A percentile compares a stretch with the other conserved stretches of the same genome.
Evolutionary conservation across 2,888 invertebrate genomes (phyloP).

Genomic region (Hipparchia semele): DNA sequence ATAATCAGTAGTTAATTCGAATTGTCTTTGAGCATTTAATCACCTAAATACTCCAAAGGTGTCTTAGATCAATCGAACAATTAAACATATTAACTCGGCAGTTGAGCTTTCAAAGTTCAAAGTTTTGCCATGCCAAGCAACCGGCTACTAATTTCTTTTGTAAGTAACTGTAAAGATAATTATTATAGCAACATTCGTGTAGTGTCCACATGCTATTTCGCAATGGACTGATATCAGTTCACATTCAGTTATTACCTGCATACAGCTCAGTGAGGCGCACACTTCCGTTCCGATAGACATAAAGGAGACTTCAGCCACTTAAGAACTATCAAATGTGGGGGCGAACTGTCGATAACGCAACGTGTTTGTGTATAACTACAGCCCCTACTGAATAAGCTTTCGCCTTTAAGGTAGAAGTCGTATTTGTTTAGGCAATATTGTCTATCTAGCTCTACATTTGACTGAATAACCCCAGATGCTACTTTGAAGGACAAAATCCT

Average conservation of each 20-base stretch:
- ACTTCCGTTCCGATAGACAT: constrained; percentile 36
- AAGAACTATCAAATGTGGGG: constrained; percentile 34
- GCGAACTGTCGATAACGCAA: constrained; percentile 25
- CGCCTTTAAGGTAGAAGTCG: neutral
- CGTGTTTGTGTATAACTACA: constrained; percentile 16
- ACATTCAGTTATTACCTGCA: constrained; percentile 42
- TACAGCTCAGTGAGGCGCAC: constrained; percentile 39
- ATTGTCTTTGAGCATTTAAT: no score
- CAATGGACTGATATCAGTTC: neutral
- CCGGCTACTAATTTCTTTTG: neutral
- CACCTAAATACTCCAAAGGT: neutral
- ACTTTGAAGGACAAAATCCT: no score
- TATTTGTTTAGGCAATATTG: neutral
- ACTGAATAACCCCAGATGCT: neutral
- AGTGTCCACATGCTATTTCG: constrained; percentile 24
- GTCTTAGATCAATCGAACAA: neutral
- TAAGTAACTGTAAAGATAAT: neutral
- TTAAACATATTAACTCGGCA: neutral
- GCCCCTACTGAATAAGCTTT: constrained; percentile 5
- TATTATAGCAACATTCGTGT: constrained; percentile 8
- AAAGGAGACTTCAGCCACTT: constrained; percentile 37
- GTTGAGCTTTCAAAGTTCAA: neutral
- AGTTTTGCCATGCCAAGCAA: neutral
- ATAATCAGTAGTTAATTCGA: no score
- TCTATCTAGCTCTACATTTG: neutral